phyloP scores from a whole-genome alignment of 2,113 vertebrate species.

The Podocnemis expansa region DNA sequence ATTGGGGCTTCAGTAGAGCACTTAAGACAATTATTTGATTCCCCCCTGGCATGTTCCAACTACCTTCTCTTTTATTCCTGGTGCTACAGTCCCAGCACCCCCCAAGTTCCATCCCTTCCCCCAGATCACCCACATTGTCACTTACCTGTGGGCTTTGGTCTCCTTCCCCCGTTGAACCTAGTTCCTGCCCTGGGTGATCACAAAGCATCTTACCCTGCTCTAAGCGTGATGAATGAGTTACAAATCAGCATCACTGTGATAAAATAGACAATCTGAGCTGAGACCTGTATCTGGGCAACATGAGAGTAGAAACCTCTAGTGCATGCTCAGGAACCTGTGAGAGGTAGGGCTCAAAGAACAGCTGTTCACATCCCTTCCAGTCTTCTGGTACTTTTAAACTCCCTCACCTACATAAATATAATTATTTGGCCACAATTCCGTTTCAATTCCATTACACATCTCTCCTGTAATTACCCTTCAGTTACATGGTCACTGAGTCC shows the following conservation, averaged over 20 bases:
- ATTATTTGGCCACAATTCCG: constrained; percentile 64
- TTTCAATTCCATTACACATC: constrained; percentile 63
- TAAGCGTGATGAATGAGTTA: background rate
- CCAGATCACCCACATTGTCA: too few species aligned
- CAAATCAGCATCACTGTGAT: too few species aligned
- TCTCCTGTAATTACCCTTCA: constrained; percentile 59
- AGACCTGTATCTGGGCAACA: background rate
- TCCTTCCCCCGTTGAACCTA: too few species aligned
- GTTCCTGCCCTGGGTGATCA: background rate
- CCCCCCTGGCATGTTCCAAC: too few species aligned
- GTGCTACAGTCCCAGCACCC: too few species aligned
- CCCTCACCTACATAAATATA: constrained; percentile 60
- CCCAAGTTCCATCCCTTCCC: too few species aligned
- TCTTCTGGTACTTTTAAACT: constrained; percentile 49
- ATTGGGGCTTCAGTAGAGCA: too few species aligned
- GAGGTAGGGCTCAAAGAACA: constrained; percentile 52
- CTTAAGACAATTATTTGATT: too few species aligned
- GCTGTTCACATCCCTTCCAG: constrained; percentile 64
- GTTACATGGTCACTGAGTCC: constrained; percentile 65
- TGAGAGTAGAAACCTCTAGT: constrained; percentile 49
- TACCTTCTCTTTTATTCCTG: too few species aligned
- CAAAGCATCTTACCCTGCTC: background rate
- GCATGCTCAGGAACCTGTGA: constrained; percentile 18
- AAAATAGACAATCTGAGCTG: background rate
- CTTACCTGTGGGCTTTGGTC: too few species aligned